Percentiles rank a stretch among this genome's conserved stretches.
phyloP scores from a whole-genome alignment of 92 coral and sea anemone species.

The Epizoanthus fatuus region DNA sequence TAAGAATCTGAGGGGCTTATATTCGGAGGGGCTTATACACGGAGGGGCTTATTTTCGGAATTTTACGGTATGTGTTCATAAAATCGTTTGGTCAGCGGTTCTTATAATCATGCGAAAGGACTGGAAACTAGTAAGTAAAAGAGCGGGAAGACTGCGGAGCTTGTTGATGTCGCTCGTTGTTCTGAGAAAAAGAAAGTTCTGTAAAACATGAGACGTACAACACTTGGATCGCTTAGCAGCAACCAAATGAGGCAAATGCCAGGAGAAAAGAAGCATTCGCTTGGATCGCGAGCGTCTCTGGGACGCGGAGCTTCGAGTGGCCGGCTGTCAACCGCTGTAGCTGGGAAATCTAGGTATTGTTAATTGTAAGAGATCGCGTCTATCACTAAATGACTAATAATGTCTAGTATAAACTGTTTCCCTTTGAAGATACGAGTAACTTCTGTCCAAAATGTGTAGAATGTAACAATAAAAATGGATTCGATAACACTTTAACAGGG shows the following conservation, averaged over 20 bases:
- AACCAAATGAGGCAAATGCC: conserved; percentile 35
- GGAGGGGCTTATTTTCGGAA: too few relatives aligned
- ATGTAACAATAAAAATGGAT: not conserved
- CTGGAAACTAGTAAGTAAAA: too few relatives aligned
- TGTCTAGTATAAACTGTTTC: not conserved
- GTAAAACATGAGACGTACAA: conserved; percentile 31
- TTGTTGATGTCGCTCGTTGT: not conserved
- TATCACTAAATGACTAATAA: too few relatives aligned
- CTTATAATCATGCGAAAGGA: too few relatives aligned
- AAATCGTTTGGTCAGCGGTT: too few relatives aligned
- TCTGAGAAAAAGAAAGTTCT: not conserved
- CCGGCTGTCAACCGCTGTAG: conserved; percentile 20
- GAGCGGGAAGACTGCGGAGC: too few relatives aligned
- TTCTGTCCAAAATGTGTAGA: not conserved
- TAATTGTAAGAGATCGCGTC: not conserved
- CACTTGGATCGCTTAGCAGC: conserved; percentile 31
- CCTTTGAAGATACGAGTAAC: not conserved
- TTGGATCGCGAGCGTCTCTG: conserved; percentile 30
- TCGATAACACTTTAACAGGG: too few relatives aligned
- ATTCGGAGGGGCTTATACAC: too few relatives aligned
- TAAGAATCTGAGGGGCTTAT: too few relatives aligned
- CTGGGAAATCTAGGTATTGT: conserved; percentile 36
- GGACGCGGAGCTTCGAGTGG: conserved; percentile 41
- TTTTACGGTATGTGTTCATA: too few relatives aligned
- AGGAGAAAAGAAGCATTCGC: conserved; percentile 28